Conservation (phyloP, 2,888 invertebrate species). For the Unio pictorum region DNA sequence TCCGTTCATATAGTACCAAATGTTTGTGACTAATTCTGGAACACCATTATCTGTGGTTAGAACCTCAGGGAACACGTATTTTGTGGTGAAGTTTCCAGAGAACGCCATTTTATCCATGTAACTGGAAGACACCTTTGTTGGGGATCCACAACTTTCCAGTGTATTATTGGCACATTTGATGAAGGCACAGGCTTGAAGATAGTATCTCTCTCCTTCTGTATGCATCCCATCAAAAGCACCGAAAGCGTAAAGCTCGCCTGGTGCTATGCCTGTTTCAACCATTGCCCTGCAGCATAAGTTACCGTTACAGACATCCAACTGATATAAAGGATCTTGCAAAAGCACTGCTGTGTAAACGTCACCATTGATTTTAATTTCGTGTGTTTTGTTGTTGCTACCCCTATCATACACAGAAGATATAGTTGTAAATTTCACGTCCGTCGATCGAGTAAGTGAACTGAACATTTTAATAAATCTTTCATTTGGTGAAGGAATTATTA, state of each 20-base stretch:
- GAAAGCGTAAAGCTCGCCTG: slow-evolving; percentile 18
- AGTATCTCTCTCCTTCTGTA: slow-evolving; percentile 11
- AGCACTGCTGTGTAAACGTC: slow-evolving; percentile 16
- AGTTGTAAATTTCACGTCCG: no score
- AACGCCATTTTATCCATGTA: slow-evolving; percentile 29
- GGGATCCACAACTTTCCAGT: slow-evolving; percentile 20
- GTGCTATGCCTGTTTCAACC: slow-evolving; percentile 12
- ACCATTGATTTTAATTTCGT: slow-evolving; percentile 14
- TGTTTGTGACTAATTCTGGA: slow-evolving; percentile 15
- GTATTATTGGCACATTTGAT: slow-evolving; percentile 21
- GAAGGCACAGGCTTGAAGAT: slow-evolving; percentile 23
- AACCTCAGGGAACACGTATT: slow-evolving; percentile 25
- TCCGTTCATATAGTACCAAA: slow-evolving; percentile 21
- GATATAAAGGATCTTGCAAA: slow-evolving; percentile 3
- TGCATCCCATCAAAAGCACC: slow-evolving; percentile 29
- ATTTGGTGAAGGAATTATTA: background rate
- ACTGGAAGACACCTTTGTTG: slow-evolving; percentile 12
- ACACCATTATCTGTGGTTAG: slow-evolving; percentile 9
- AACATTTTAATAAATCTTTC: background rate
- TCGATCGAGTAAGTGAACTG: no score
- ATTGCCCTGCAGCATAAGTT: slow-evolving; percentile 17
- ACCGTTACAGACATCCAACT: slow-evolving; percentile 16
- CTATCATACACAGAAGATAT: no score
- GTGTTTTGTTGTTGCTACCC: no score
- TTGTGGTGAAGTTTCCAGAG: slow-evolving; percentile 20